A percentile compares a stretch with the other conserved stretches of the same genome.
Conservation (phyloP, 2,797 vertebrate species). For the Notolepis coatsorum region DNA sequence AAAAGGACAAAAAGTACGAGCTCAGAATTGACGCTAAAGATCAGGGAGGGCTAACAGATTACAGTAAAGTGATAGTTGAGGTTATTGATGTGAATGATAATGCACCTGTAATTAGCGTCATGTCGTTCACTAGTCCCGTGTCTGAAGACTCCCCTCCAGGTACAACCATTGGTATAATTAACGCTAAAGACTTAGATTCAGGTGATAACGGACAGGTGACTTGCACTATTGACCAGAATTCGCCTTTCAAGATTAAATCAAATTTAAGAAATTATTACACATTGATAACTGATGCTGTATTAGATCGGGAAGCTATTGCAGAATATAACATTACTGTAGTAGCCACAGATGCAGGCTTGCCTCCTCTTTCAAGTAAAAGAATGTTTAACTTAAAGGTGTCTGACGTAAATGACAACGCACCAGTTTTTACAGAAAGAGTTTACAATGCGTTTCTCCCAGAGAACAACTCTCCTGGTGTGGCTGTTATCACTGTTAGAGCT, state of each 20-base stretch:
- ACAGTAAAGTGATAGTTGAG: slow-evolving; percentile 62
- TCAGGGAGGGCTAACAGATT: slow-evolving; percentile 42
- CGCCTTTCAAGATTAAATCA: slow-evolving; percentile 28
- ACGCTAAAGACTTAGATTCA: slow-evolving; percentile 50
- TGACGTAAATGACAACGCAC: slow-evolving; percentile 51
- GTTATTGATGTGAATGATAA: slow-evolving; percentile 59
- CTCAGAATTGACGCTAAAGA: slow-evolving; percentile 63
- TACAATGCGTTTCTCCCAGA: slow-evolving; percentile 9
- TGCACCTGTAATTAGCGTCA: slow-evolving; percentile 15
- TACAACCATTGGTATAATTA: slow-evolving; percentile 35
- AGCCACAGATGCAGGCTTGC: slow-evolving; percentile 30
- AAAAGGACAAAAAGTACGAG: slow-evolving; percentile 54
- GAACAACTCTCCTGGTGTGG: slow-evolving; percentile 56
- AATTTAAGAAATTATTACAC: slow-evolving; percentile 39
- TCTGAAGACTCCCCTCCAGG: slow-evolving; percentile 40
- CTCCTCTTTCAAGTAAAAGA: slow-evolving; percentile 14
- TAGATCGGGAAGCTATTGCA: slow-evolving; percentile 31
- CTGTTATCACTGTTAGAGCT: too few relatives aligned
- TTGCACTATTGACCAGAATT: slow-evolving; percentile 53
- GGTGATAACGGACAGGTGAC: slow-evolving; percentile 66
- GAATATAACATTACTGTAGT: slow-evolving; percentile 41
- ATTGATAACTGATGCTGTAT: slow-evolving; percentile 17
- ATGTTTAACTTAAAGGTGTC: slow-evolving; percentile 25
- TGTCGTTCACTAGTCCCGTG: slow-evolving; percentile 22
- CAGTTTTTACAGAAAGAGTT: slow-evolving; percentile 6